Base-by-base conservation (phyloP, 2,797 vertebrate genomes). In the Pelochelys cantorii region DNA sequence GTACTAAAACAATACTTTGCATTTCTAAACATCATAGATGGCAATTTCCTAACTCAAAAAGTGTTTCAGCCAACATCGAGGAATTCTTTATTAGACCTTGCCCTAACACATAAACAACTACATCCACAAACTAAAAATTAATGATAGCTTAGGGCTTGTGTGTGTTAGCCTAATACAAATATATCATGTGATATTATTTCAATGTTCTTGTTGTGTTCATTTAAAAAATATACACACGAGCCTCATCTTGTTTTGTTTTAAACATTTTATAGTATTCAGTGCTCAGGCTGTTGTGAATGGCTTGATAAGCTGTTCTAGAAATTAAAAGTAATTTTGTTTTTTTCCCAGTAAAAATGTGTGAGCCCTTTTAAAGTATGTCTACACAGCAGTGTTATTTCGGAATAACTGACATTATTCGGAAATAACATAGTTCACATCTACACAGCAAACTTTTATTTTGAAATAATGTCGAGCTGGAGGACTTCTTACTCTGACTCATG, bases 161-260 rank as follows among this genome's bases (percentile, higher is more conserved):
- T 56, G 7, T 27, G 59, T 78, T 83, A 80, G 5, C 79, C 68
- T 55, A 85, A 81, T 90, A 29, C 12, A 86, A 68, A 88, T 82
- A 48, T 7, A 57, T 74, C n/a, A 85, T 37, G 5, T 71, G 37
- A 87, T 91, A 9, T 23, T 79, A n/a, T 83, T 92, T 94, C 68
- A 6, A 29, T 91, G 85, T 85, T 87, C 83, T 75, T 0, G 0
- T 81, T 4, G 4, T 82, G 27, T 84, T 82, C n/a, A 60, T 87
- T 71, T 82, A 60, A 85, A 29, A 87, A 83, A 85, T 29, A 79
- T 77, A 86, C 92, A 90, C 29, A 89, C 12, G 85, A 85, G 52
- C 1, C 1, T 81, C 11, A 83, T 71, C 13, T 89, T 81, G 2
- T 83, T 42, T 87, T 92, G n/a, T 71, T 71, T 71, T 37, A 18